Base-by-base conservation (phyloP, 2,888 invertebrate genomes). In the Ophonus ardosiacus region DNA sequence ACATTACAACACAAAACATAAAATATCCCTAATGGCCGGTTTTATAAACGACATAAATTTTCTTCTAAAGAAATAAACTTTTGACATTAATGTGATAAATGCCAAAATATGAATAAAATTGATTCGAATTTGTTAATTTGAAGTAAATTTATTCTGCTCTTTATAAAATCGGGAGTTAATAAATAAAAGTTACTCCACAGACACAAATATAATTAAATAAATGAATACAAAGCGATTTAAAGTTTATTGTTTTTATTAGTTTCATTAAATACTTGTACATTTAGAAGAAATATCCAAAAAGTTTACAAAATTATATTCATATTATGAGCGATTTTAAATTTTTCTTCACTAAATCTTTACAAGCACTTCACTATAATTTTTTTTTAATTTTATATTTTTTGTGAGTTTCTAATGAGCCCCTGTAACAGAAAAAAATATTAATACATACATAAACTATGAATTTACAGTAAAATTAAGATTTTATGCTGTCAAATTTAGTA, bases 241-340 rank as follows among this genome's bases (percentile, higher is more conserved):
- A 38, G 24, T 68, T 68, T 68, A 3, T 15, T 68, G 7, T 68
- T 68, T 68, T 68, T 68, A 68, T 38, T 68, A 13, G 13, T 38
- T 68, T n/a, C 68, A 38, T 38, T 7, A 15, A 74, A 43, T 43
- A 74, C 71, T 74, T 74, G 71, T 74, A 43, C 71, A 74, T 74
- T 74, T 43, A 43, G 18, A 74, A 74, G 71, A 74, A 43, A 18
- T 10, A 18, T 43, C 17, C 71, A 18, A 74, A 74, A 74, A 4
- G 8, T 43, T 21, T 15, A 68, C 38, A 68, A 68, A 68, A 38
- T 38, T 31, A 31, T 31, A 5, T 31, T 13, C 0, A 63, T 3
- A 18, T 8, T 24, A 24, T 63, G 17, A 10, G 4, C 13, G 13
- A 63, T 10, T 21, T 13, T n/a, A 68, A 40, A 68, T 38, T 15